phyloP scores from a whole-genome alignment of 2,888 invertebrate species.

The Micoletzkya japonica region DNA sequence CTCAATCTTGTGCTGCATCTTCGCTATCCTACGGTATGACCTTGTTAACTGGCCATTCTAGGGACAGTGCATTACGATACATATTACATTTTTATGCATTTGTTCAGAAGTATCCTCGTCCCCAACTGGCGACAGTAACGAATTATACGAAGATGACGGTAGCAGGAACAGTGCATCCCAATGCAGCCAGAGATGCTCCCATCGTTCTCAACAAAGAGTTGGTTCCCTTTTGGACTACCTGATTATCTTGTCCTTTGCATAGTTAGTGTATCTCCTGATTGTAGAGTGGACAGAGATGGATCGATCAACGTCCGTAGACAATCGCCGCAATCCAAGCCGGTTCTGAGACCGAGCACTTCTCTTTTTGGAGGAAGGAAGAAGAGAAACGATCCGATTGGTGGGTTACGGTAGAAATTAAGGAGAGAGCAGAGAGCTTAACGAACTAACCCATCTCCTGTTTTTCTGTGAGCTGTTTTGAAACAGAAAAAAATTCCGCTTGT shows the following conservation, averaged over 20 bases:
- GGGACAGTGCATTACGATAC: background rate
- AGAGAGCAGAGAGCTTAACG: too few relatives aligned
- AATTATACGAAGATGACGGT: constrained; percentile 25
- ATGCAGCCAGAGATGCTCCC: constrained; percentile 4
- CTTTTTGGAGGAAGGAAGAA: background rate
- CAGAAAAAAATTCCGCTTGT: background rate
- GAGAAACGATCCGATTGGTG: background rate
- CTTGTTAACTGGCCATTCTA: background rate
- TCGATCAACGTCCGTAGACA: too few relatives aligned
- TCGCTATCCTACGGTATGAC: constrained; percentile 66
- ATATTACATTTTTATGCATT: background rate
- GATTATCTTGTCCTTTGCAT: background rate
- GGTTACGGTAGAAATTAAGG: background rate
- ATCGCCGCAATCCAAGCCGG: too few relatives aligned
- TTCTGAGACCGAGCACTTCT: background rate
- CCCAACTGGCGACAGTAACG: constrained; percentile 1
- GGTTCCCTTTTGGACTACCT: background rate
- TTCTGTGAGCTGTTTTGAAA: too few relatives aligned
- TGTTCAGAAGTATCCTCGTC: constrained; percentile 20
- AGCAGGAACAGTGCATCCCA: constrained; percentile 11
- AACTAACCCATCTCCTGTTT: too few relatives aligned
- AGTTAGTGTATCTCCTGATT: too few relatives aligned
- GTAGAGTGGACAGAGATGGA: too few relatives aligned
- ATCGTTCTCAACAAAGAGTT: constrained; percentile 11
- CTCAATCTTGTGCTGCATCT: constrained; percentile 72